Evolutionary conservation across 2,113 vertebrate genomes (phyloP).

Genomic region (Calyptommatus sinebrachiatus): DNA sequence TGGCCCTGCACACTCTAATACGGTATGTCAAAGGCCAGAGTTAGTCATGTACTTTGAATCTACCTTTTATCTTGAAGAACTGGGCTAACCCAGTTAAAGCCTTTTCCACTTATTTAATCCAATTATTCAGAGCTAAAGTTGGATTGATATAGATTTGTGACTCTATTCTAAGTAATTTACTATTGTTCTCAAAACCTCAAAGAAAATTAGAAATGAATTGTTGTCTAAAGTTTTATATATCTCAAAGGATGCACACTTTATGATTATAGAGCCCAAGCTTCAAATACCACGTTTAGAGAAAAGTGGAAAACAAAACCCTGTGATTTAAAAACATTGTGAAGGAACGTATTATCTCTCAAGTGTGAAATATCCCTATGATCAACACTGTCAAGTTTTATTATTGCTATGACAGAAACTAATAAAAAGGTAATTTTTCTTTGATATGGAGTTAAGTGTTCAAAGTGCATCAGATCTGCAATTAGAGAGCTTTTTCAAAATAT

Average conservation of each 20-base stretch:
- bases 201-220: neutral
- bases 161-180: too few relatives aligned
- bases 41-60: too few relatives aligned
- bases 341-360: conserved; percentile 64
- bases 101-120: too few relatives aligned
- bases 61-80: too few relatives aligned
- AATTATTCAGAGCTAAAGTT: too few relatives aligned
- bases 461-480: conserved; percentile 63
- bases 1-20: too few relatives aligned
- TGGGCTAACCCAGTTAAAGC: too few relatives aligned
- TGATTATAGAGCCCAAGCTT: conserved; percentile 41
- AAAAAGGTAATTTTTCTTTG: conserved; percentile 74
- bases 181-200: neutral
- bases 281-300: conserved; percentile 59
- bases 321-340: conserved; percentile 72
- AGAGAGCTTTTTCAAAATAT: conserved; percentile 66
- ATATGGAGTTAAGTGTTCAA: conserved; percentile 71
- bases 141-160: too few relatives aligned
- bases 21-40: too few relatives aligned
- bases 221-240: neutral
- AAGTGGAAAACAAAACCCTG: conserved; percentile 56
- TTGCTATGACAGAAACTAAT: conserved; percentile 79
- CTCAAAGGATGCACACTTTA: conserved; percentile 42
- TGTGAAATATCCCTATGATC: conserved; percentile 66
- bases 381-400: conserved; percentile 76